phyloP scores from a whole-genome alignment of 2,113 vertebrate species.

The Garra rufa region DNA sequence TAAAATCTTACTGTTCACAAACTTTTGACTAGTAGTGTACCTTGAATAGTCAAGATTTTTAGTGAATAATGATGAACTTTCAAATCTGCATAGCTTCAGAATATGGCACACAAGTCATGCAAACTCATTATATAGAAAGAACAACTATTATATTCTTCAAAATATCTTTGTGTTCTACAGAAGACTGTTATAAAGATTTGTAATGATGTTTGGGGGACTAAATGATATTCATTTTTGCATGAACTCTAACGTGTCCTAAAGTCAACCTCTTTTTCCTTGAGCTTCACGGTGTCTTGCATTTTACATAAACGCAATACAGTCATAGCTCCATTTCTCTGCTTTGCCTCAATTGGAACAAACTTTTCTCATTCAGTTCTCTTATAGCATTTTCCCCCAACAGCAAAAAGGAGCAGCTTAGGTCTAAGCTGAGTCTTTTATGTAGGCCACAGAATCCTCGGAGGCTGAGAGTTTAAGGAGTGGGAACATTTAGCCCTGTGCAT shows the following conservation, averaged over 20 bases:
- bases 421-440: slow-evolving; percentile 80
- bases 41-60: background rate
- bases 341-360: slow-evolving; percentile 36
- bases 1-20: too few relatives aligned
- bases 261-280: background rate
- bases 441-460: slow-evolving; percentile 81
- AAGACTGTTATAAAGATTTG: background rate
- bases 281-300: background rate
- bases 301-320: slow-evolving; percentile 11
- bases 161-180: background rate
- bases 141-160: background rate
- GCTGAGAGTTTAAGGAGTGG: slow-evolving; percentile 72
- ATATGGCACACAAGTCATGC: too few relatives aligned
- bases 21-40: too few relatives aligned
- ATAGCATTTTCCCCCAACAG: slow-evolving; percentile 49
- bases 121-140: background rate
- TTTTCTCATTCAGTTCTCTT: slow-evolving; percentile 38
- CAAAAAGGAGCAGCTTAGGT: slow-evolving; percentile 64
- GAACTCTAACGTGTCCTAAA: background rate
- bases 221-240: background rate
- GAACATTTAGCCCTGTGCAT: slow-evolving; percentile 69
- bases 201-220: background rate
- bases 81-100: too few relatives aligned
- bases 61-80: background rate
- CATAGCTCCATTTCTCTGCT: slow-evolving; percentile 42